Evolutionary conservation across 2,888 invertebrate species (phyloP).

Genomic region (Sycophila texana): DNA sequence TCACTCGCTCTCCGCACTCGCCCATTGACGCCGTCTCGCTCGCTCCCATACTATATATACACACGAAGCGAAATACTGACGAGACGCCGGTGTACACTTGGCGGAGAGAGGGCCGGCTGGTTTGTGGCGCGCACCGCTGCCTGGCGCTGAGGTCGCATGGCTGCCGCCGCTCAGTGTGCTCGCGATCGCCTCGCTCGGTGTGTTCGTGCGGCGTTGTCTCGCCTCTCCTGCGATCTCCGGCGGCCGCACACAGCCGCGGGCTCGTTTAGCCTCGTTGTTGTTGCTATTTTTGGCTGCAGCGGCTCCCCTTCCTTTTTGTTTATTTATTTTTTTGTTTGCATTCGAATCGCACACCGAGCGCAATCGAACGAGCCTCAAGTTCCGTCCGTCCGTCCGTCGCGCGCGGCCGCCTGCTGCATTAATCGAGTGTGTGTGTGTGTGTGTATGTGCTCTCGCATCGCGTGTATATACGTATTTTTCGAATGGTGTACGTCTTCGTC

Average conservation of each 20-base stretch:
- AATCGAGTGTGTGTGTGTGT: conserved; percentile 17
- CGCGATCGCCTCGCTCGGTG: conserved; percentile 72
- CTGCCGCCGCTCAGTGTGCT: conserved; percentile 71
- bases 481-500: neutral
- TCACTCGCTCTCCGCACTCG: neutral
- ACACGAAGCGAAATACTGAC: neutral
- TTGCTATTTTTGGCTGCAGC: neutral
- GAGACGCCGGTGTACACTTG: neutral
- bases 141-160: conserved; percentile 69
- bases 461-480: no score
- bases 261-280: conserved; percentile 24
- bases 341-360: neutral
- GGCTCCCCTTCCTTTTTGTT: no score
- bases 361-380: neutral
- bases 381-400: neutral
- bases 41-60: no score
- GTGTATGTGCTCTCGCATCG: neutral
- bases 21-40: neutral
- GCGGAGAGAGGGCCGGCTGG: conserved; percentile 32
- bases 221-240: conserved; percentile 31
- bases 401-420: neutral
- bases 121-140: conserved; percentile 58
- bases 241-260: neutral
- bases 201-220: conserved; percentile 65
- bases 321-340: no score